Conservation (phyloP, 23 tunicate species). For the Clavelina lepadiformis region DNA sequence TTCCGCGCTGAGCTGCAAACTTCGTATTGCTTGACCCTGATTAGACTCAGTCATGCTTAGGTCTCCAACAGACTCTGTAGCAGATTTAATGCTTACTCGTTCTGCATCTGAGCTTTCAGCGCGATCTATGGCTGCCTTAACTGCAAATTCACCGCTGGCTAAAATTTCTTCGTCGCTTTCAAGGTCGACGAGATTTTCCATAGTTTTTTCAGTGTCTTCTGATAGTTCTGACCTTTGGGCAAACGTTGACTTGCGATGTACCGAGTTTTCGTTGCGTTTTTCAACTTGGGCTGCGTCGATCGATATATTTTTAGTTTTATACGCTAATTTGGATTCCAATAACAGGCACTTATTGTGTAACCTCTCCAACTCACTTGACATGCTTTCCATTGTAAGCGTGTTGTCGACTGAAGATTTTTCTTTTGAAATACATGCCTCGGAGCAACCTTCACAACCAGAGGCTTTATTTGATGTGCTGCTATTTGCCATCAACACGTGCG, state of each 20-base stretch:
- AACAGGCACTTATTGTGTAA: constrained; percentile 28
- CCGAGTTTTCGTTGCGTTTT: too few species aligned
- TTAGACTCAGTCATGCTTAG: constrained; percentile 25
- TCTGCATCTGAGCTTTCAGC: not conserved
- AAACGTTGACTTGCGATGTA: not conserved
- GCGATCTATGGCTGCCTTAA: not conserved
- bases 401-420: too few species aligned
- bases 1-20: not conserved
- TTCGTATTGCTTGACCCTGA: not conserved
- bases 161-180: too few species aligned
- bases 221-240: not conserved
- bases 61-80: constrained; percentile 10
- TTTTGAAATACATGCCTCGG: too few species aligned
- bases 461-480: too few species aligned
- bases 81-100: not conserved
- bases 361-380: constrained; percentile 48
- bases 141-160: too few species aligned
- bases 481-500: too few species aligned
- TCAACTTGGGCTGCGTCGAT: constrained; percentile 1
- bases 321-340: constrained; percentile 18
- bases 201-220: not conserved
- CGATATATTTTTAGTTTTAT: constrained; percentile 11
- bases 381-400: not conserved
- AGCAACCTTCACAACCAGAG: too few species aligned
- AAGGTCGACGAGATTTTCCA: constrained; percentile 20